Percentiles rank a stretch among this genome's conserved stretches.
Evolutionary conservation across 2,797 vertebrate species (phyloP).

Genomic region (Peromyscus melanophrys): DNA sequence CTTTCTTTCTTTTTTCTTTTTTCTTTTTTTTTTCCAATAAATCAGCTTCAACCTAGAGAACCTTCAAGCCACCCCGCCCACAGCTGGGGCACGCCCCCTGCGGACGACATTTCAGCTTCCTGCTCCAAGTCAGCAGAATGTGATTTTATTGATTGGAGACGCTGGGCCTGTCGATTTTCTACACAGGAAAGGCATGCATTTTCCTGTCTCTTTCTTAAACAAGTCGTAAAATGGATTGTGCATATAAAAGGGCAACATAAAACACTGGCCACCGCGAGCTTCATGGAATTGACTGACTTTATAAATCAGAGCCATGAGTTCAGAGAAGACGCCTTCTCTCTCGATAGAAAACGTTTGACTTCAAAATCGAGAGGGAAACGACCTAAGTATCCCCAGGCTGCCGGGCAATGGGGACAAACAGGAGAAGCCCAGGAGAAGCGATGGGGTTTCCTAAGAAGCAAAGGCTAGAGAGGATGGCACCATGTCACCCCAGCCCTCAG

Average conservation of each 20-base stretch:
- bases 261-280: not conserved
- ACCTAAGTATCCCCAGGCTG: not conserved
- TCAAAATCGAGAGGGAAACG: not conserved
- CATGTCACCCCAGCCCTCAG: not conserved
- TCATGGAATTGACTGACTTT: not conserved
- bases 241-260: not conserved
- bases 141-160: not conserved
- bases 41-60: not conserved
- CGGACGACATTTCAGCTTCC: not conserved
- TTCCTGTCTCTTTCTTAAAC: slow-evolving; percentile 43
- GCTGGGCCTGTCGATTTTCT: slow-evolving; percentile 6
- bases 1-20: not conserved
- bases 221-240: slow-evolving; percentile 47
- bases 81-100: not conserved
- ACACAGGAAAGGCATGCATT: not conserved
- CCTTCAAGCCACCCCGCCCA: rapidly evolving
- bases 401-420: rapidly evolving
- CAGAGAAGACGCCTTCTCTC: not conserved
- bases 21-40: not conserved
- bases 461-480: not conserved
- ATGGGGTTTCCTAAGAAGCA: not conserved
- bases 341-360: not conserved
- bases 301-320: slow-evolving; percentile 63
- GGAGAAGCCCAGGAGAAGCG: too few relatives aligned
- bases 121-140: slow-evolving; percentile 57